phyloP scores from a whole-genome alignment of 2,113 vertebrate species.

The Syngnathus typhle region DNA sequence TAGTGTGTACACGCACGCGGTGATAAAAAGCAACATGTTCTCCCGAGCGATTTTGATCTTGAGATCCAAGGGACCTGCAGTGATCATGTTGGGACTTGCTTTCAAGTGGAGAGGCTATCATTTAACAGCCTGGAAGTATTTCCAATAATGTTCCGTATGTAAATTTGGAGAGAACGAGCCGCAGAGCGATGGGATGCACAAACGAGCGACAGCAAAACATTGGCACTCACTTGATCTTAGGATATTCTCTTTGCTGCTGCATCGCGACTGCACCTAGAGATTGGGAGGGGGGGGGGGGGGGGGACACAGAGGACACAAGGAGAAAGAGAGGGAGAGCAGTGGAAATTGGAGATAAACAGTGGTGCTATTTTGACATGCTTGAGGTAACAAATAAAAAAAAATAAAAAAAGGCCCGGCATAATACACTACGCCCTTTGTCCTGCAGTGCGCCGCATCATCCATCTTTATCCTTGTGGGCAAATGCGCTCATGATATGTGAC shows the following conservation, averaged over 20 bases:
- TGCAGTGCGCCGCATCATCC: slow-evolving; percentile 9
- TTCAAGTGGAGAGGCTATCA: not conserved
- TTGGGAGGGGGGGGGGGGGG: slow-evolving; percentile 51
- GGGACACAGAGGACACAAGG: slow-evolving; percentile 54
- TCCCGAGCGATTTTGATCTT: not conserved
- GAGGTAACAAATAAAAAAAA: slow-evolving; percentile 42
- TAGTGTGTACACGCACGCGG: not conserved
- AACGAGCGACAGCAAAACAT: slow-evolving; percentile 1
- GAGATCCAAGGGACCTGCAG: not conserved
- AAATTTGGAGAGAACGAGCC: not conserved
- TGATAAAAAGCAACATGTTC: not conserved
- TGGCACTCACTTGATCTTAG: slow-evolving; percentile 95
- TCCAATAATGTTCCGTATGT: not conserved
- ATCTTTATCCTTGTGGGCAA: slow-evolving; percentile 18
- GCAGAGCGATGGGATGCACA: not conserved
- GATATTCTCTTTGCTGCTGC: slow-evolving; percentile 99
- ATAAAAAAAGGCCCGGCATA: slow-evolving; percentile 42
- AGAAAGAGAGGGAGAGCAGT: slow-evolving; percentile 38
- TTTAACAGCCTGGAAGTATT: not conserved
- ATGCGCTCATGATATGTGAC: slow-evolving; percentile 31
- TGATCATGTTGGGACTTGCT: not conserved
- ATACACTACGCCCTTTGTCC: slow-evolving; percentile 61
- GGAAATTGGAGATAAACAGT: slow-evolving; percentile 53
- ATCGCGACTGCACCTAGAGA: slow-evolving; percentile 96
- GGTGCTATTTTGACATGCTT: slow-evolving; percentile 47